A percentile compares a stretch with the other conserved stretches of the same genome.
Evolutionary conservation across 2,113 vertebrate species (phyloP).

Genomic region (Azemiops feae): DNA sequence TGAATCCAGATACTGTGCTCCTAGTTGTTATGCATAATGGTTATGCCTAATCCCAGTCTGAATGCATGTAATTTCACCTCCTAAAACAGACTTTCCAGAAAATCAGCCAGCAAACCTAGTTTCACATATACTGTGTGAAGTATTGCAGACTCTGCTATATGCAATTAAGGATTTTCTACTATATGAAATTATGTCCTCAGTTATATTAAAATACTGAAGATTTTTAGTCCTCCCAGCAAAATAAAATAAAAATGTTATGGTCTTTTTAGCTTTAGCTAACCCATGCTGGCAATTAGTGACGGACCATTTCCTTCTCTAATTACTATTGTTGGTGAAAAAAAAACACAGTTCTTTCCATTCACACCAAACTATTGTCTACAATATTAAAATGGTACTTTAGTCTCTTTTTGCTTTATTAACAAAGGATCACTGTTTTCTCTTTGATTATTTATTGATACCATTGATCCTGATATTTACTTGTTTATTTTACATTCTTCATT

Average conservation of each 20-base stretch:
- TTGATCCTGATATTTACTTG: neutral
- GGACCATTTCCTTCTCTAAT: conserved; percentile 29
- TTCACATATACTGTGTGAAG: neutral
- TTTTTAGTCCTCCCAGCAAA: conserved; percentile 1
- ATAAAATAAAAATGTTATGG: neutral
- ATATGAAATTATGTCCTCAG: neutral
- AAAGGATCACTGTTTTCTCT: neutral
- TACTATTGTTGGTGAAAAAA: neutral
- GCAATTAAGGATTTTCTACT: neutral
- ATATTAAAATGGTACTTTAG: neutral
- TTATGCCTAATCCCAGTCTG: neutral
- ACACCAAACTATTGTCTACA: neutral
- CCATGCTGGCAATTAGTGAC: conserved; percentile 17
- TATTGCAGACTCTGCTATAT: neutral
- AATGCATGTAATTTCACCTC: neutral
- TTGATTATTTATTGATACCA: neutral
- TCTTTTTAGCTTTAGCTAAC: conserved; percentile 17
- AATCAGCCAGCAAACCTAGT: neutral
- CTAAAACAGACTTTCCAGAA: neutral
- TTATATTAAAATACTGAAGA: conserved; percentile 8
- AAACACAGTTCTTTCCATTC: neutral
- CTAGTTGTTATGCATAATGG: neutral
- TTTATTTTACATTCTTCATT: conserved; percentile 10
- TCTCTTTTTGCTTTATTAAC: conserved; percentile 2
- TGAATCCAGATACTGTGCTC: neutral